Base-by-base conservation (phyloP, 1,140 invertebrate genomes). In the Zaprionus africanus region DNA sequence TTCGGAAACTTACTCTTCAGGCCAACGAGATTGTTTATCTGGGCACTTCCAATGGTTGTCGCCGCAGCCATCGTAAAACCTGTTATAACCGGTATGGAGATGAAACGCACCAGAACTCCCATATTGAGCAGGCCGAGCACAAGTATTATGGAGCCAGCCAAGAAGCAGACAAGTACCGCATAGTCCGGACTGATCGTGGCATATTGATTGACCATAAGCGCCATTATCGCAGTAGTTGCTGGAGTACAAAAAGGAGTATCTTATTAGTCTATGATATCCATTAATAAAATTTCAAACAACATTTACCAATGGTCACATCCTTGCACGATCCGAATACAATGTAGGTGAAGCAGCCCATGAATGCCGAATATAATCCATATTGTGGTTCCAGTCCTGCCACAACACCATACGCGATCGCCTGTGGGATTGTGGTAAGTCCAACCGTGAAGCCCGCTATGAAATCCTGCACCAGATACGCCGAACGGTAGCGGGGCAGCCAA, bases 61-160 rank as follows among this genome's bases (percentile, higher is more conserved):
- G 97, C 97, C 1, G 97, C 98, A 0, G 97, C 97, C 41, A 96
- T 96, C 0, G 97, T 98, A 81, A 99, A 99, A 6, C 97, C 97
- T 67, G 95, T 96, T 66, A 98, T 98, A 1, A 98, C 97, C 11
- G 98, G 97, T 77, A 96, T 94, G 1, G 97, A 98, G 80, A 99
- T 98, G 87, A 98, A 98, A 77, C 98, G 96, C 38, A 98, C 95
- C 38, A 99, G 88, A 91, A 98, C 98, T 61, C 98, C 98, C 91
- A 98, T 94, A 85, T 98, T 96, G 24, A 98, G 93, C 49, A 98
- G 78, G 1, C 97, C 97, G 85, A 98, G 94, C 1, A 96, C 12
- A 4, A 97, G 93, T 68, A 97, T 95, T 9, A 98, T 94, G 71
- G 95, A 93, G 15, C 98, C 98, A 43, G 95, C 95, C 12, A 98